Percentiles rank a stretch among this genome's conserved stretches.
Evolutionary conservation across 1,140 invertebrate species (phyloP).

Genomic region (Ctenoplectra terminalis): DNA sequence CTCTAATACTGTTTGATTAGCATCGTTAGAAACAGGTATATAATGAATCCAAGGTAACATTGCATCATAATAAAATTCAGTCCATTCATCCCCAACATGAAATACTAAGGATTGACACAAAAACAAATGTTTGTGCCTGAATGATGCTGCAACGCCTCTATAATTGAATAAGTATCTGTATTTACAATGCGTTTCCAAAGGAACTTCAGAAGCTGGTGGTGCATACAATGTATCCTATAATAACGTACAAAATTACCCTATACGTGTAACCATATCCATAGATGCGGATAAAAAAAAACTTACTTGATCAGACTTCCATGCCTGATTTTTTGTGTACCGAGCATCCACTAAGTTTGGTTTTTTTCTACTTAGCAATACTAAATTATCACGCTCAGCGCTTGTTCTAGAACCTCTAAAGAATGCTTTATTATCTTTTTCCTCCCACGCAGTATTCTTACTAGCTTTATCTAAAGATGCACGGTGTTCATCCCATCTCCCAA

Average conservation of each 20-base stretch:
- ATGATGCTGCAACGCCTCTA: slow-evolving; percentile 97
- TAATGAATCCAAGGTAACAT: slow-evolving; percentile 98
- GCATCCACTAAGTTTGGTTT: slow-evolving; percentile 93
- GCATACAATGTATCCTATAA: slow-evolving; percentile 92
- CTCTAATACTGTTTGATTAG: slow-evolving; percentile 87
- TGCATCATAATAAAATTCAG: slow-evolving; percentile 96
- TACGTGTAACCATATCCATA: background rate
- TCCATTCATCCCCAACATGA: slow-evolving; percentile 97
- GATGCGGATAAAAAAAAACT: slow-evolving; percentile 28
- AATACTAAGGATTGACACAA: slow-evolving; percentile 97
- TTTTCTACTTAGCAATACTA: slow-evolving; percentile 93
- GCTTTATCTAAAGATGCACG: slow-evolving; percentile 88
- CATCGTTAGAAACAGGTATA: slow-evolving; percentile 91
- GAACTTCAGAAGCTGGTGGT: slow-evolving; percentile 92
- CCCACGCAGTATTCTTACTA: slow-evolving; percentile 88
- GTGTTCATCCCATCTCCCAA: slow-evolving; percentile 96
- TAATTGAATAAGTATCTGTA: slow-evolving; percentile 99
- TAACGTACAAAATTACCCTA: slow-evolving; percentile 38
- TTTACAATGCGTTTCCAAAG: slow-evolving; percentile 95
- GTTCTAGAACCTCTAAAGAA: slow-evolving; percentile 98
- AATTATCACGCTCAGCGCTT: slow-evolving; percentile 93
- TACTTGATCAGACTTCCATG: slow-evolving; percentile 96
- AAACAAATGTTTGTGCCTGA: slow-evolving; percentile 98
- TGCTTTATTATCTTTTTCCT: slow-evolving; percentile 88
- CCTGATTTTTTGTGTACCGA: slow-evolving; percentile 98